phyloP scores from a whole-genome alignment of 2,888 invertebrate species.

The Mylabris sibirica region DNA sequence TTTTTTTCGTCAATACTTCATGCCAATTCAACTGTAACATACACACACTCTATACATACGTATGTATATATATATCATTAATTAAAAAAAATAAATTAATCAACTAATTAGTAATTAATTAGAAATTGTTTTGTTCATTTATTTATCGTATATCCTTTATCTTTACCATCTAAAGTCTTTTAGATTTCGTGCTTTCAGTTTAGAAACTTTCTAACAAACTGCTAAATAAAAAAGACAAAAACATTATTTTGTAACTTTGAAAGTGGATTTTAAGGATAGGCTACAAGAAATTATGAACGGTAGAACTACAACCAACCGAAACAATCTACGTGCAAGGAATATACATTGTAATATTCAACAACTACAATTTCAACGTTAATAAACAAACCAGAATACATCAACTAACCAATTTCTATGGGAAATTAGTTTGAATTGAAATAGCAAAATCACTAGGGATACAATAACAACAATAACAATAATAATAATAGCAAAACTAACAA shows the following conservation, averaged over 20 bases:
- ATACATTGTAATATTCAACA: conserved; percentile 34
- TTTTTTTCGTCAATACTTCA: conserved; percentile 24
- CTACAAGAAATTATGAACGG: conserved; percentile 38
- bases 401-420: conserved; percentile 28
- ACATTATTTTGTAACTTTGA: conserved; percentile 35
- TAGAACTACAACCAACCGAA: conserved; percentile 23
- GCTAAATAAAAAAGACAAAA: conserved; percentile 38
- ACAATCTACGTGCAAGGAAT: conserved; percentile 36
- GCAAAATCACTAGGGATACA: background rate
- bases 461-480: background rate
- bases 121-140: conserved; percentile 23
- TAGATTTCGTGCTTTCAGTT: conserved; percentile 26
- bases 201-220: conserved; percentile 29
- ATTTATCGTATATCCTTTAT: conserved; percentile 20
- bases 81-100: background rate
- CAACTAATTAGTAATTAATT: background rate
- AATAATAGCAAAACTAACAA: background rate
- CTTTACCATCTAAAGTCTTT: conserved; percentile 17
- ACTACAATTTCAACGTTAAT: conserved; percentile 29
- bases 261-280: conserved; percentile 41
- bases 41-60: too few species aligned
- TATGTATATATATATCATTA: background rate
- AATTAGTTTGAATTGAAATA: conserved; percentile 26
- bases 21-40: background rate
- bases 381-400: conserved; percentile 26